phyloP scores from a whole-genome alignment of 2,797 vertebrate genomes.

The Novumbra hubbsi region DNA sequence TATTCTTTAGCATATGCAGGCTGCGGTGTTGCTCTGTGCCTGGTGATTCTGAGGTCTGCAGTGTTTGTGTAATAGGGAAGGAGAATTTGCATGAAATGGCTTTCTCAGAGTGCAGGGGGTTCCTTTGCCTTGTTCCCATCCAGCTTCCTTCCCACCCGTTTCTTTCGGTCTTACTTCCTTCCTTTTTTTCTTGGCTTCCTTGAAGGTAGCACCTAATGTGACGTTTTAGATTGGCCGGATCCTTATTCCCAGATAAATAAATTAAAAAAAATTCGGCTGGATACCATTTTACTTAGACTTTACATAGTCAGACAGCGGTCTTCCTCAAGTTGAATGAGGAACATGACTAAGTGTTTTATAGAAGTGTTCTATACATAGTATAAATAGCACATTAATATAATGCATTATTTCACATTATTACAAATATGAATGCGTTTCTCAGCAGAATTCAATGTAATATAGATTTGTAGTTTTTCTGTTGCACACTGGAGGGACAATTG shows the following conservation, averaged over 20 bases:
- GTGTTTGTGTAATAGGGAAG: slow-evolving; percentile 20
- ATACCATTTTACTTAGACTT: background rate
- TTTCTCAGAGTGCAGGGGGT: slow-evolving; percentile 19
- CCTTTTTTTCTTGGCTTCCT: background rate
- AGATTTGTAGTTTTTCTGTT: background rate
- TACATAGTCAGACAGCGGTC: background rate
- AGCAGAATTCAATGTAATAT: background rate
- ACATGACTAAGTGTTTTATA: background rate
- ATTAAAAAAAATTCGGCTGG: background rate
- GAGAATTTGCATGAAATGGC: slow-evolving; percentile 3
- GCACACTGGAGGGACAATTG: background rate
- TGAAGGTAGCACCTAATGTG: background rate
- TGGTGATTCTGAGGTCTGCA: slow-evolving; percentile 57
- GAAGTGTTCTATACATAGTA: background rate
- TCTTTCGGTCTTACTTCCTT: background rate
- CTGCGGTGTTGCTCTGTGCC: slow-evolving; percentile 55
- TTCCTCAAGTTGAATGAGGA: background rate
- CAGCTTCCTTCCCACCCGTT: background rate
- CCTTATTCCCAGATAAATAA: background rate
- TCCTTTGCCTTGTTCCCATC: background rate
- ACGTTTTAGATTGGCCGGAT: background rate
- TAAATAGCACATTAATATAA: background rate
- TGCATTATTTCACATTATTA: background rate
- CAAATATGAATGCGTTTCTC: background rate
- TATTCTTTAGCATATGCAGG: slow-evolving; percentile 55